Evolutionary conservation across 1,140 invertebrate species (phyloP).

Genomic region (Drosophila pseudoananassae): DNA sequence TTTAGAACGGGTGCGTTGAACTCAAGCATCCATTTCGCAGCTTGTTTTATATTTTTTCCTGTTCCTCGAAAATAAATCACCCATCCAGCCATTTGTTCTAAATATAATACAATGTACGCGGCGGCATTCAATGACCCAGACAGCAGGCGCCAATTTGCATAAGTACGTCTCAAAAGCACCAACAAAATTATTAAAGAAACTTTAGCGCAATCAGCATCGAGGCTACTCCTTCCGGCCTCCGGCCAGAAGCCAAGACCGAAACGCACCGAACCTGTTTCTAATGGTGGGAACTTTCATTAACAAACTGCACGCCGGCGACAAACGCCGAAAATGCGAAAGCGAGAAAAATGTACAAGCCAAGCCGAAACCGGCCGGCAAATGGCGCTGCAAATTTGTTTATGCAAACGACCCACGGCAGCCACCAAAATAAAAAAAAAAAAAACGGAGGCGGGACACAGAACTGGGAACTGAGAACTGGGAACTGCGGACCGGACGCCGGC

Average conservation of each 20-base stretch:
- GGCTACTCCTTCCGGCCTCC: conserved; percentile 63
- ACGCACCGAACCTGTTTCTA: conserved; percentile 74
- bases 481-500: conserved; percentile 71
- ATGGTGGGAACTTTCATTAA: conserved; percentile 82
- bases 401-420: conserved; percentile 54
- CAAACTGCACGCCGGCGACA: conserved; percentile 54
- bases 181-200: conserved; percentile 15
- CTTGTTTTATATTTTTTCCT: conserved; percentile 27
- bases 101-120: conserved; percentile 23
- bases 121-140: conserved; percentile 25
- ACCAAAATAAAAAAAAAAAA: conserved; percentile 3
- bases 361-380: conserved; percentile 77
- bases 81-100: conserved; percentile 37
- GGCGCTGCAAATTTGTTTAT: conserved; percentile 78
- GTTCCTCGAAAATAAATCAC: conserved; percentile 37
- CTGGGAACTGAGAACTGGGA: conserved; percentile 25
- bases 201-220: conserved; percentile 64
- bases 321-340: conserved; percentile 18
- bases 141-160: conserved; percentile 66
- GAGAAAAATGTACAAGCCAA: conserved; percentile 34
- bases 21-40: conserved; percentile 40
- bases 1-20: conserved; percentile 59
- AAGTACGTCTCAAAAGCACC: conserved; percentile 52
- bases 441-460: neutral
- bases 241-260: conserved; percentile 19